Base-by-base conservation (phyloP, 1,140 invertebrate genomes). In the Tetraneura akinire region DNA sequence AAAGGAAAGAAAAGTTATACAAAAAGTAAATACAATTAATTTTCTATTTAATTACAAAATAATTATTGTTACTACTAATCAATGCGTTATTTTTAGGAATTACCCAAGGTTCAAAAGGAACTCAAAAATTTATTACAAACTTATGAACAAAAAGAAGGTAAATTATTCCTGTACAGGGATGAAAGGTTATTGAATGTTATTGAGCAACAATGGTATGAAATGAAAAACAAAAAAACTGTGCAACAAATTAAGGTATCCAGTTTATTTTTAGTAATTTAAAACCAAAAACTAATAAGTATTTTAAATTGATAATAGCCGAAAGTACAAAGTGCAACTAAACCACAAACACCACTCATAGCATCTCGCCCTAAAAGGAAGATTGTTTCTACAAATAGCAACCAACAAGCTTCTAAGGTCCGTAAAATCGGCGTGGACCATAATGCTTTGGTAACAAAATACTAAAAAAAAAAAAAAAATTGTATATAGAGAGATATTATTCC, bases 1-100 rank as follows among this genome's bases (percentile, higher is more conserved):
- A 78, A 82, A 80, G 26, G 80, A 83, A 82, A 55, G 82, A 47
- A 83, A 83, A 80, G 21, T 73, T 29, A 71, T 82, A 26, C 80
- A 81, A 80, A 82, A 81, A 60, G 82, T 81, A 81, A 42, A 21
- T 66, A 32, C 23, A 49, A 32, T 21, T 53, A n/a, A n/a, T n/a
- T 47, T 21, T 53, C 8, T 53, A 37, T 29, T 21, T 9, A 53
- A 47, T 2, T 37, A 14, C 23, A 42, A 70, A 49, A 53, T 37
- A n/a, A n/a, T 51, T 47, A 26, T 3, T 51, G 3, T 73, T 14
- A 18, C 26, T 53, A 73, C 11, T 37, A 0, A n/a, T 51, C 32
- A 18, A 37, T 47, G 5, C 6, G 29, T 10, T 51, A 3, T 37
- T 66, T 9, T 14, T 23, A 81, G 81, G 81, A 81, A 55, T 53